A percentile compares a stretch with the other conserved stretches of the same genome.
These are phyloP conservation scores for Sisor rabdophorus DNA, from an alignment of 2,113 vertebrate genomes.

Conservation along the genomic window DNA sequence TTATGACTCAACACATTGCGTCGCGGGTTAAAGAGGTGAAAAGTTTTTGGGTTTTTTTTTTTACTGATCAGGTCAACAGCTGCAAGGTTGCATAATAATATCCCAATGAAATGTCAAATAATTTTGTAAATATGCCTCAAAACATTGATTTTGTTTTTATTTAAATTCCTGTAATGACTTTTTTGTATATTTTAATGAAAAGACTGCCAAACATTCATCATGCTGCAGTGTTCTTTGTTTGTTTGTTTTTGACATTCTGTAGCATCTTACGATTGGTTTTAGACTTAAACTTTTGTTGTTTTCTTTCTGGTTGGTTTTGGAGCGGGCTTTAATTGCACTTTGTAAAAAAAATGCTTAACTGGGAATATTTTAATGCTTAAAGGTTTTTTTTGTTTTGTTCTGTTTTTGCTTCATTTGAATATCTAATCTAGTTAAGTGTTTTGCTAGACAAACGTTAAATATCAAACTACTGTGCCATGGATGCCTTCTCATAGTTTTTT, in stretches of 20 bases:
- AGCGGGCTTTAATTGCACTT: conserved; percentile 6
- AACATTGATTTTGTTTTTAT: conserved; percentile 25
- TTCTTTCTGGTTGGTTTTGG: background rate
- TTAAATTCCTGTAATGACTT: conserved; percentile 19
- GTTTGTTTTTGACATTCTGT: background rate
- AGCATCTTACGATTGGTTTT: background rate
- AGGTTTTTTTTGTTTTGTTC: background rate
- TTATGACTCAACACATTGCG: conserved; percentile 12
- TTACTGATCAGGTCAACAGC: conserved; percentile 3
- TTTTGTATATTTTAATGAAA: conserved; percentile 37
- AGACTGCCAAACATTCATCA: conserved; percentile 4
- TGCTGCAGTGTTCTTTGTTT: conserved; percentile 2
- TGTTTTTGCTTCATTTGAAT: background rate
- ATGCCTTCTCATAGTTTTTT: background rate
- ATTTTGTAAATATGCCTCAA: conserved; percentile 21
- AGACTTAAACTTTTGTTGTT: conserved; percentile 2
- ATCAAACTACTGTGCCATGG: conserved; percentile 4
- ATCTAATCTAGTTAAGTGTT: background rate
- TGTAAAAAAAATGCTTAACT: conserved; percentile 4
- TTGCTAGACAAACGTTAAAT: background rate
- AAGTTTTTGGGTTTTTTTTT: conserved; percentile 13
- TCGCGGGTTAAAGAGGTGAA: background rate
- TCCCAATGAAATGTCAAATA: background rate
- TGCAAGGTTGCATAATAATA: conserved; percentile 19
- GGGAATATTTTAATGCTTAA: conserved; percentile 13